Base-by-base conservation (phyloP, 2,113 vertebrate genomes). In the Eira barbara region DNA sequence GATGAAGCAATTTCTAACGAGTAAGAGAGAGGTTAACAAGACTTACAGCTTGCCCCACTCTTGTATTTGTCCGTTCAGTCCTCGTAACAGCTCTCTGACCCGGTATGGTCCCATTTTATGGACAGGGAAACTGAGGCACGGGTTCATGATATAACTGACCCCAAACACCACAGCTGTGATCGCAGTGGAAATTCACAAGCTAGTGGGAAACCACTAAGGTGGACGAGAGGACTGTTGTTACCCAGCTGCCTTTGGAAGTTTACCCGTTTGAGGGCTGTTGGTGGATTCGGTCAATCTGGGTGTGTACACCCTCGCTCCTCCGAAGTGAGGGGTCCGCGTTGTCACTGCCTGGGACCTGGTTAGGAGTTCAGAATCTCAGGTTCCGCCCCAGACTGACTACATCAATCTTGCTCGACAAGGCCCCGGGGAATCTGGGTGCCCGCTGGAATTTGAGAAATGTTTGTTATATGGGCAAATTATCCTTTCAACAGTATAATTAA, bases 21-120 rank as follows among this genome's bases (percentile, higher is more conserved):
- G 39, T 18, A 11, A 42, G 47, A 61, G 34, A 82, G 11, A 34
- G 31, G 0, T 47, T 7, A 6, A 29, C 20, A 23, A 17, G 36
- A 47, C 29, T 6, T 20, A 31, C 0, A 23, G 6, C 20, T 5
- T 0, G 7, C 4, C 1, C 1, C 0, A 1, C 7, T 8, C 82
- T 73, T 39, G 4, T 2, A 11, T 61, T 52, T 80, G 34, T 23
- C 59, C 12, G 0, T 1, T 9, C 39, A 57, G 7, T 7, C 13
- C 45, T 61, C 14, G 0, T 14, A 23, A 25, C 18, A 34, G 1
- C 5, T n/a, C 34, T 65, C 21, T 12, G n/a, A 63, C 21, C 31
- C 8, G 21, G 67, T 15, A 5, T 34, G 6, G 15, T 57, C 14
- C 27, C 74, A 67, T 78, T 79, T 79, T 82, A 34, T 21, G 17